A percentile compares a stretch with the other conserved stretches of the same genome.
Conservation (phyloP, 1,140 invertebrate species). For the Helicoverpa armigera region DNA sequence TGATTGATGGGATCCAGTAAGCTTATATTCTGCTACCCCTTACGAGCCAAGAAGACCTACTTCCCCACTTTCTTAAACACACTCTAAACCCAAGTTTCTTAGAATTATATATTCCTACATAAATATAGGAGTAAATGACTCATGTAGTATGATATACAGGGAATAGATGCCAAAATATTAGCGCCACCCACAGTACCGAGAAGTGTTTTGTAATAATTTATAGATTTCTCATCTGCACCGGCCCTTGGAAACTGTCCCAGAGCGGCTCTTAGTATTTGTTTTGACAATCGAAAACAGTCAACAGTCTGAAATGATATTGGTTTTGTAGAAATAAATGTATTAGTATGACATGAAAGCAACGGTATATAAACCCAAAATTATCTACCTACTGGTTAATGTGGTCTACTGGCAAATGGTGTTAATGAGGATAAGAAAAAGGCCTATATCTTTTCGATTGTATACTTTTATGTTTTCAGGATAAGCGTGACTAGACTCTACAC, state of each 20-base stretch:
- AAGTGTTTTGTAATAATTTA: conserved; percentile 23
- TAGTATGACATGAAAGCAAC: no score
- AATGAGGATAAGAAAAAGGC: no score
- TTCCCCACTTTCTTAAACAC: conserved; percentile 31
- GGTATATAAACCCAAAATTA: no score
- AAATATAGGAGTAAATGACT: conserved; percentile 33
- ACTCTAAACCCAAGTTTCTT: conserved; percentile 9
- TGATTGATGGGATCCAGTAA: not conserved
- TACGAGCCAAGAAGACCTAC: conserved; percentile 22
- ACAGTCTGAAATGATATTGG: not conserved
- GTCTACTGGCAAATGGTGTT: no score
- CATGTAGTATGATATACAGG: conserved; percentile 39
- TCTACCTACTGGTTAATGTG: no score
- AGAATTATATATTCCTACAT: conserved; percentile 27
- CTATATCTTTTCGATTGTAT: no score
- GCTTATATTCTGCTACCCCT: not conserved
- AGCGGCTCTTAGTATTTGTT: not conserved
- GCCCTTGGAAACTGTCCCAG: conserved; percentile 31
- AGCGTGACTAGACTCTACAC: no score
- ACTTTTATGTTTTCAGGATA: no score
- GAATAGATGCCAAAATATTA: conserved; percentile 44
- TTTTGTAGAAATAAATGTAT: no score
- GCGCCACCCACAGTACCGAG: conserved; percentile 42
- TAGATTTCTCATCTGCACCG: conserved; percentile 26
- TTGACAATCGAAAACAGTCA: not conserved